Percentiles rank a stretch among this genome's conserved stretches.
Conservation (phyloP, 1,140 invertebrate genomes). For the Drosophila elegans region DNA sequence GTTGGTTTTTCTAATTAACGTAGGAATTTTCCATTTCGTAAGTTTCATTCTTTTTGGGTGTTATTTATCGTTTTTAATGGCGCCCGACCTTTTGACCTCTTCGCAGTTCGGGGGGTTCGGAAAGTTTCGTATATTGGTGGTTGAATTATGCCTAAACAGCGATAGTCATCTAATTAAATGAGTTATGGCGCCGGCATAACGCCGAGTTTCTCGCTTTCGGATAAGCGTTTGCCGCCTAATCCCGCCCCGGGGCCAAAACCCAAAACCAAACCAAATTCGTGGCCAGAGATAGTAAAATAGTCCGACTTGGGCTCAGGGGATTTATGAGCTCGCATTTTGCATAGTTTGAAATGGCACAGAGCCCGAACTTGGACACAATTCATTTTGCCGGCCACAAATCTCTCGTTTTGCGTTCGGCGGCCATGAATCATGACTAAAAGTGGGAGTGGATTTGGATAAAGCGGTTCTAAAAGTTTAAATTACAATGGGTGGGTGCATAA, state of each 20-base stretch:
- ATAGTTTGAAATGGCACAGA: constrained; percentile 75
- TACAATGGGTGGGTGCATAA: constrained; percentile 31
- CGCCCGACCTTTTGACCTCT: constrained; percentile 59
- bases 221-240: constrained; percentile 57
- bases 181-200: constrained; percentile 63
- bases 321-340: constrained; percentile 76
- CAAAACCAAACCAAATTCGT: constrained; percentile 3
- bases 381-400: constrained; percentile 73
- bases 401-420: constrained; percentile 71
- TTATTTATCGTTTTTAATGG: constrained; percentile 49
- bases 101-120: constrained; percentile 1
- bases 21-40: constrained; percentile 51
- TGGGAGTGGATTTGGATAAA: neutral
- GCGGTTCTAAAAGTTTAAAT: constrained; percentile 8
- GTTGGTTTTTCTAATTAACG: constrained; percentile 73
- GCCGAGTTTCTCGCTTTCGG: constrained; percentile 51
- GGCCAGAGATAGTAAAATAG: constrained; percentile 11
- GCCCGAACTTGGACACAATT: constrained; percentile 59
- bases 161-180: constrained; percentile 73
- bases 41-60: constrained; percentile 13
- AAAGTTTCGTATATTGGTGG: constrained; percentile 22
- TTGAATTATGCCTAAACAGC: constrained; percentile 40
- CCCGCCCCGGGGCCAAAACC: constrained; percentile 15
- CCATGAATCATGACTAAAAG: constrained; percentile 61
- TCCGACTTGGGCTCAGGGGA: constrained; percentile 48